Base-by-base conservation (phyloP, 2,797 vertebrate genomes). In the Myiotriccus ornatus region DNA sequence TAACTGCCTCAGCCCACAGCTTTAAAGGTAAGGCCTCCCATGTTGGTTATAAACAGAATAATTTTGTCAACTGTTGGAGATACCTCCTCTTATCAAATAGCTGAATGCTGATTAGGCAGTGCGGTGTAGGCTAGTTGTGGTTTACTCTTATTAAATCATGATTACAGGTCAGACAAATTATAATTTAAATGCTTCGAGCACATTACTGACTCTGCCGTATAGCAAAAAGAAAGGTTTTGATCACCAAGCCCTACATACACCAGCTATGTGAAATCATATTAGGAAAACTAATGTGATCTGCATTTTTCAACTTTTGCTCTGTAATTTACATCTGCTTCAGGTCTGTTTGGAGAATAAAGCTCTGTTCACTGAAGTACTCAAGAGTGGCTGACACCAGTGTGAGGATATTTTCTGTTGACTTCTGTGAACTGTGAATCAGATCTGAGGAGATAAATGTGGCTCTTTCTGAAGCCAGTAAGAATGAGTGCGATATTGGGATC, bases 91-190 rank as follows among this genome's bases (percentile, higher is more conserved):
- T 96, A 91, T 84, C 92, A 84, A 87, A 93, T 56, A 93, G 70
- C 59, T 90, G 78, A 92, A 77, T 84, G 88, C 88, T 93, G 75
- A 93, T 89, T n/a, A 93, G 59, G 77, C 90, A 95, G 44, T 74
- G 60, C 56, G 74, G 70, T 63, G 70, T 87, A 86, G 91, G 73
- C 73, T 88, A 69, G 52, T 76, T 95, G 84, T 76, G 56, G 77
- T 87, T 95, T 84, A 39, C 53, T 39, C 27, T 53, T 91, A 87
- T 12, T 89, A 68, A 92, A 78, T 24, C 65, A 44, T 91, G 91
- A 92, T 93, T 94, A 91, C 49, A 80, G 84, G 59, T 92, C 44
- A 95, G 84, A 34, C n/a, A 37, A 95, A 89, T 87, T 82, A 59
- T 79, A 80, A 85, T 77, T 73, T 89, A 92, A 85, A 89, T 70